A percentile compares a stretch with the other conserved stretches of the same genome.
Evolutionary conservation across 2,888 invertebrate species (phyloP).

Genomic region (Spialia ferax): DNA sequence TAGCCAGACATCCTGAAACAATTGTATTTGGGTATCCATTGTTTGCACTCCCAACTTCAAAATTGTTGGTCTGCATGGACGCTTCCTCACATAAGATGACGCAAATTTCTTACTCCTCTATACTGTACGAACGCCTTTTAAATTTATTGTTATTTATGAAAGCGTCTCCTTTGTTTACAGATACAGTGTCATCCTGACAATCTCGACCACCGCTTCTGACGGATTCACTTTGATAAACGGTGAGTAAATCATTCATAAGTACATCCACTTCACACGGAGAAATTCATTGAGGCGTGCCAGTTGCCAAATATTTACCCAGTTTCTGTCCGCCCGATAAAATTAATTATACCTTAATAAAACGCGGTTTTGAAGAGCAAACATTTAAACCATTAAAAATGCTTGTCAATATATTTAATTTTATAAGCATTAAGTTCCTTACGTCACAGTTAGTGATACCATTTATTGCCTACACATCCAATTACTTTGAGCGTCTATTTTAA

Average conservation of each 20-base stretch:
- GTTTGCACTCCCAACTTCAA: too few species aligned
- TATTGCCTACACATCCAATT: too few species aligned
- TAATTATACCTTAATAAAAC: conserved; percentile 11
- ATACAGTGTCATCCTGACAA: conserved; percentile 80
- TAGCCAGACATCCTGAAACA: too few species aligned
- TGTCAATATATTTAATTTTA: too few species aligned
- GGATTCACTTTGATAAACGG: conserved; percentile 79
- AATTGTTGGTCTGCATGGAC: too few species aligned
- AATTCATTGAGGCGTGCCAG: conserved; percentile 3
- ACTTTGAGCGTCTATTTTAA: too few species aligned
- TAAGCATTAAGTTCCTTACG: too few species aligned
- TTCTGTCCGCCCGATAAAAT: neutral
- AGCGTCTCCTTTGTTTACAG: conserved; percentile 60
- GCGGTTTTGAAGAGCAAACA: conserved; percentile 15
- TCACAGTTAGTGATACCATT: too few species aligned
- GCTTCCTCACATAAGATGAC: too few species aligned
- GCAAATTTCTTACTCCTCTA: neutral
- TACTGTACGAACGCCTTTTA: neutral
- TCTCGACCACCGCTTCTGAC: conserved; percentile 75
- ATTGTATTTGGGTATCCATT: too few species aligned
- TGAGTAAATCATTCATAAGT: conserved; percentile 53
- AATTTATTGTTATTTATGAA: neutral
- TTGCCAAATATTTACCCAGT: conserved; percentile 21
- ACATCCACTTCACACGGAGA: conserved; percentile 16
- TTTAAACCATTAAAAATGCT: neutral